These are phyloP conservation scores for Hyposoter dolosus DNA, from an alignment of 2,888 invertebrate species.

Conservation along the genomic window DNA sequence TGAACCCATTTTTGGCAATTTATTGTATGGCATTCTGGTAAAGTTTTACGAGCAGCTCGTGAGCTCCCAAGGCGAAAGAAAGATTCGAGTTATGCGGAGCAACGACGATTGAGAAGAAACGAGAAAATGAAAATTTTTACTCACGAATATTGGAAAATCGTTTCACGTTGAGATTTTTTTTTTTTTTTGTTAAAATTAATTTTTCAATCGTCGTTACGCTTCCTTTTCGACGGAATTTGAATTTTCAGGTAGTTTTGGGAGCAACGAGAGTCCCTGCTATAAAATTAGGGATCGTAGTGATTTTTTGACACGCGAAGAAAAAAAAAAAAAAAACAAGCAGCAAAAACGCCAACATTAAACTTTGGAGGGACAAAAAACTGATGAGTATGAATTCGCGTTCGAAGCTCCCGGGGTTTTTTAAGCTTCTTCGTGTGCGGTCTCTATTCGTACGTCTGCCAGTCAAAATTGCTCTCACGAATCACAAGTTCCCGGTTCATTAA, in stretches of 20 bases:
- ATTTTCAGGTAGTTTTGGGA: not conserved
- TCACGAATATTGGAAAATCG: not conserved
- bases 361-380: not conserved
- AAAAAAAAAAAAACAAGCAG: not conserved
- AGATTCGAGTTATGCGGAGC: conserved; percentile 11
- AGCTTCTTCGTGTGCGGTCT: conserved; percentile 80
- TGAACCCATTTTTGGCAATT: conserved; percentile 59
- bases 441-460: conserved; percentile 74
- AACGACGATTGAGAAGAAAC: conserved; percentile 41
- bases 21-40: conserved; percentile 34
- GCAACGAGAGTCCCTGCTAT: not conserved
- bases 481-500: conserved; percentile 67
- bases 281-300: not conserved
- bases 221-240: not conserved
- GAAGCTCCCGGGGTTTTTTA: conserved; percentile 64
- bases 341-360: not conserved
- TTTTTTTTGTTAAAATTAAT: not conserved
- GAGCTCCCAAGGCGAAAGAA: not conserved
- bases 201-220: not conserved
- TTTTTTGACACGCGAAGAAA: not conserved
- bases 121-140: not conserved
- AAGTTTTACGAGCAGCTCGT: conserved; percentile 10
- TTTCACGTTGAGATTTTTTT: no score
- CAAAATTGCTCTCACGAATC: conserved; percentile 77
- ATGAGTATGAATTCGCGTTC: conserved; percentile 31